Evolutionary conservation across 2,888 invertebrate genomes (phyloP), one percentile per base, ranked within the genome.

Genomic region (Cheilosia grossa): DNA sequence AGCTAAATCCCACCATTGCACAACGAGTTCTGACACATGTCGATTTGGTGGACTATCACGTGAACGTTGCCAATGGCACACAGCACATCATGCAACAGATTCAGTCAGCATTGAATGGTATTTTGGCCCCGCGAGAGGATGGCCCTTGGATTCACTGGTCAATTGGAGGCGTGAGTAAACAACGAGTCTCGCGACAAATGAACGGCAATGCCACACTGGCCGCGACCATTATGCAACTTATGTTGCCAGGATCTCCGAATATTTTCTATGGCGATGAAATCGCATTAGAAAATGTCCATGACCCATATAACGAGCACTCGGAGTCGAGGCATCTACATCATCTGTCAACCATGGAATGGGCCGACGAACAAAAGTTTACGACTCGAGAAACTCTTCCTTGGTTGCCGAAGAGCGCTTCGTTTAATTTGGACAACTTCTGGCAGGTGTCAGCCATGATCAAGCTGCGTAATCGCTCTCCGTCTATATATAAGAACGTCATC

Each of bases 251-350:
- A 9, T 97, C 97, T 0, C 94, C 97, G 0, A 96, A 95, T 87
- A 94, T 98, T 88, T 97, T 98, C 92, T 98, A 98, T 91, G 98
- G 98, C 0, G 98, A 98, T 91, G 98, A 98, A 93, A 95, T 98
- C 83, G 96, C 95, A 1, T 92, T 97, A 87, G 93, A 93, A 58
- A 94, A 95, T 87, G 90, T 94, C 2, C 89, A 92, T 51, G 94
- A 94, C 88, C 92, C 93, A 5, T 93, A 94, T 87, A 92, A 92
- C 69, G 94, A 95, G 88, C 93, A 93, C 77, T 92, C 93, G 83
- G 94, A 94, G 88, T 93, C 94, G 44, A 93, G 93, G 87, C 94
- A 95, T 89, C 90, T 95, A 15, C 94, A 95, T 88, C 95, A 96
- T 89, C 91, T 96, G 64, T 93, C 94, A 0, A 94, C 94, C 37